Evolutionary conservation across 1,140 invertebrate genomes (phyloP).

Genomic region (Chymomyza costata): DNA sequence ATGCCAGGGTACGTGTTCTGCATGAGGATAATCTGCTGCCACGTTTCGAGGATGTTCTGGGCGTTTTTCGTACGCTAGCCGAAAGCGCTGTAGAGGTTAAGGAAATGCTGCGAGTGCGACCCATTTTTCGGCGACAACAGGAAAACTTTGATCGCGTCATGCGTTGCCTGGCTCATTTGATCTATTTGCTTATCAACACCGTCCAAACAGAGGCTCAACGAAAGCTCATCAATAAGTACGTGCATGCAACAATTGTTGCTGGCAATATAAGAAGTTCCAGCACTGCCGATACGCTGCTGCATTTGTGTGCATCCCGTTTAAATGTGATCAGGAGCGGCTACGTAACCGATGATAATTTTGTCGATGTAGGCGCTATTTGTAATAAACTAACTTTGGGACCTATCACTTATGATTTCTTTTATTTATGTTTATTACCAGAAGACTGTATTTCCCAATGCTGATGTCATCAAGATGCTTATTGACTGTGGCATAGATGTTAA

Average conservation of each 20-base stretch:
- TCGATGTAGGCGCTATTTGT: slow-evolving; percentile 74
- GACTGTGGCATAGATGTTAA: slow-evolving; percentile 86
- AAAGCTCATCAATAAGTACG: slow-evolving; percentile 71
- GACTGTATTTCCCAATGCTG: slow-evolving; percentile 83
- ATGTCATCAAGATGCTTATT: slow-evolving; percentile 83
- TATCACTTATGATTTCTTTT: neutral
- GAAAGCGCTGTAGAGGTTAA: slow-evolving; percentile 77
- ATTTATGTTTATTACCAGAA: slow-evolving; percentile 50
- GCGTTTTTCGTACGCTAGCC: slow-evolving; percentile 78
- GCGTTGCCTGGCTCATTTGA: slow-evolving; percentile 87
- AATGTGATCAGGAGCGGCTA: slow-evolving; percentile 88
- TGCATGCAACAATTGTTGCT: slow-evolving; percentile 75
- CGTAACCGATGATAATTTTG: slow-evolving; percentile 82
- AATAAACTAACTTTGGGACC: neutral
- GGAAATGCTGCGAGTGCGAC: slow-evolving; percentile 80
- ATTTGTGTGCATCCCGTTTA: slow-evolving; percentile 85
- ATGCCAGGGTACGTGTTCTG: slow-evolving; percentile 42
- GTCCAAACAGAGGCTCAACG: slow-evolving; percentile 75
- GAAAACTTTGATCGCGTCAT: slow-evolving; percentile 89
- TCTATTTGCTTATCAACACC: slow-evolving; percentile 84
- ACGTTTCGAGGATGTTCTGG: slow-evolving; percentile 83
- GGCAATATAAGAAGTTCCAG: slow-evolving; percentile 82
- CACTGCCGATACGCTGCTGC: slow-evolving; percentile 86
- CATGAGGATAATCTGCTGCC: slow-evolving; percentile 75
- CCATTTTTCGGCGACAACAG: slow-evolving; percentile 85